Conservation (phyloP, 2,888 invertebrate species). For the Psylliodes chrysocephalus region DNA sequence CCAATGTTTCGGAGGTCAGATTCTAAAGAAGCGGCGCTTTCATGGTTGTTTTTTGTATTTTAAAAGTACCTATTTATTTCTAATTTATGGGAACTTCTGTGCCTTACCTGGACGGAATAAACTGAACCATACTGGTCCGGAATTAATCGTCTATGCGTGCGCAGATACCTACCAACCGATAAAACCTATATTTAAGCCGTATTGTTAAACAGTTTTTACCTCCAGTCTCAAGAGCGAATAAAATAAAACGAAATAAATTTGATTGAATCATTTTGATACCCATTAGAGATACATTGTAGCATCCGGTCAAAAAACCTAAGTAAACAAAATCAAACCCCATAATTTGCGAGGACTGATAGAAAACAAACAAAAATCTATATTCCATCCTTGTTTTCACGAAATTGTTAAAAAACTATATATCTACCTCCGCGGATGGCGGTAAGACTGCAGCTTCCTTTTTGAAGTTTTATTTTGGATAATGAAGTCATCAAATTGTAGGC, state of each 20-base stretch:
- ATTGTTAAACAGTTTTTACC: too few relatives aligned
- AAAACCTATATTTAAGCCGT: too few relatives aligned
- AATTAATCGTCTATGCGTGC: too few relatives aligned
- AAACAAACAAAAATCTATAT: conserved; percentile 22
- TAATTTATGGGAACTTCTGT: too few relatives aligned
- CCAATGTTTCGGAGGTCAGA: too few relatives aligned
- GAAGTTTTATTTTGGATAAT: conserved; percentile 41
- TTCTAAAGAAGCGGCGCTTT: too few relatives aligned
- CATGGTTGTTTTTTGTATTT: too few relatives aligned
- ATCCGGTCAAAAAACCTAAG: conserved; percentile 22
- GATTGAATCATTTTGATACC: neutral
- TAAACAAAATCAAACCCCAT: conserved; percentile 30
- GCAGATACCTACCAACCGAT: too few relatives aligned
- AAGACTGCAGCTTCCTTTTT: conserved; percentile 46
- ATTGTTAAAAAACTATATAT: conserved; percentile 28
- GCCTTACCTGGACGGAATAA: too few relatives aligned
- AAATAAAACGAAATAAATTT: neutral
- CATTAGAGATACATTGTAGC: neutral
- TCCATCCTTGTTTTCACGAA: conserved; percentile 28
- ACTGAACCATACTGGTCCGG: too few relatives aligned
- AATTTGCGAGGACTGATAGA: conserved; percentile 26
- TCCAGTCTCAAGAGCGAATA: too few relatives aligned
- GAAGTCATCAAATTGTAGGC: conserved; percentile 50
- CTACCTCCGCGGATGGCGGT: conserved; percentile 21
- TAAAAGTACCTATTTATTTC: too few relatives aligned